These are phyloP conservation scores for Morone saxatilis DNA, from an alignment of 2,113 vertebrate species.

Conservation along the genomic window DNA sequence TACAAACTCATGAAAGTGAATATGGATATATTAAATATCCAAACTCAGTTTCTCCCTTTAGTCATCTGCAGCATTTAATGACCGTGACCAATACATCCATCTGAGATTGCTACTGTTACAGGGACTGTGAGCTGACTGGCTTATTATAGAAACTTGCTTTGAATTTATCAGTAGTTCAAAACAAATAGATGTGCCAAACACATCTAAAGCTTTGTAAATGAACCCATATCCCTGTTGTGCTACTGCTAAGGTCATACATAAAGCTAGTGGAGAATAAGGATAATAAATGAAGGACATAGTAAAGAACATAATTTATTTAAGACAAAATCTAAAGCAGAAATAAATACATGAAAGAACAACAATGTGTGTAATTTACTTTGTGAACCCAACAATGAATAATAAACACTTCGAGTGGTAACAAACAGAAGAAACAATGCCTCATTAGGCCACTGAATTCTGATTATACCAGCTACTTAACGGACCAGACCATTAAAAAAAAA, in stretches of 20 bases:
- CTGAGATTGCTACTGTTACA: not conserved
- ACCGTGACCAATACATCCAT: not conserved
- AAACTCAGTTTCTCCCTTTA: constrained; percentile 13
- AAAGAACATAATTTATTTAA: constrained; percentile 86
- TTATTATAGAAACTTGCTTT: not conserved
- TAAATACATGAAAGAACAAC: constrained; percentile 82
- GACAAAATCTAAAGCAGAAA: constrained; percentile 81
- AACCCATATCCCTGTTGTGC: not conserved
- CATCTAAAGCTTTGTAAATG: not conserved
- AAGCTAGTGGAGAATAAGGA: not conserved
- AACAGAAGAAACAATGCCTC: constrained; percentile 57
- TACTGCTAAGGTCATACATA: not conserved
- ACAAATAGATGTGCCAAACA: not conserved
- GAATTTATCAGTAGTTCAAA: not conserved
- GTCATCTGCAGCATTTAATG: constrained; percentile 3
- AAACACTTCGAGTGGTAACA: constrained; percentile 76
- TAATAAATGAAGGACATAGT: constrained; percentile 23
- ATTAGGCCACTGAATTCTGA: constrained; percentile 57
- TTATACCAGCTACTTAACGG: constrained; percentile 61
- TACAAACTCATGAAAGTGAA: constrained; percentile 13
- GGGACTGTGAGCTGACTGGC: not conserved
- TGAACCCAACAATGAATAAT: constrained; percentile 69
- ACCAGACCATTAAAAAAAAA: constrained; percentile 19
- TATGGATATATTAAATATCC: not conserved
- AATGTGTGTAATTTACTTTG: constrained; percentile 63